These are phyloP conservation scores for Aleadryas rufinucha DNA, from an alignment of 2,113 vertebrate species.

Conservation along the genomic window DNA sequence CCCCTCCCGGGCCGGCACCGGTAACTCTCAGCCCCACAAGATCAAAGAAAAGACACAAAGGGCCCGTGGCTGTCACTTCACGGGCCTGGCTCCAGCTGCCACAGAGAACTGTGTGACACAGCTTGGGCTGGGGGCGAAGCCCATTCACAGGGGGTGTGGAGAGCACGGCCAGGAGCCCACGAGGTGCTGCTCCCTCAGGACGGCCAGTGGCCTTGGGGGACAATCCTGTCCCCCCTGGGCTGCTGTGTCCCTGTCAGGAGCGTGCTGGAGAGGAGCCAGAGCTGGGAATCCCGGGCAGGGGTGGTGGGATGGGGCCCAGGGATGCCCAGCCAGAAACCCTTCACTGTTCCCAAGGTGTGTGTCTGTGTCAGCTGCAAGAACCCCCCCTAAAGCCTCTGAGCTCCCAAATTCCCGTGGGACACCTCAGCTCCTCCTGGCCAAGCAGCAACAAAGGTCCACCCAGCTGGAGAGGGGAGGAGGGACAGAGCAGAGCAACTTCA, in stretches of 20 bases:
- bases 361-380: neutral
- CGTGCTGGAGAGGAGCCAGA: neutral
- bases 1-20: neutral
- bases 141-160: fast-evolving
- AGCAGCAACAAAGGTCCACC: fast-evolving
- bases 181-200: neutral
- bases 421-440: neutral
- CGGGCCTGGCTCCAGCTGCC: neutral
- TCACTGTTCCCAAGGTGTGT: fast-evolving
- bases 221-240: neutral
- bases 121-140: neutral
- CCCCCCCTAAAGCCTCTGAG: neutral
- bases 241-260: neutral
- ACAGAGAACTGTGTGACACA: fast-evolving
- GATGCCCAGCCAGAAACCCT: neutral
- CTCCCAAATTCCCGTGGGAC: neutral
- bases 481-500: neutral
- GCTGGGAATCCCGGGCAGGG: neutral
- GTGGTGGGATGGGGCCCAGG: neutral
- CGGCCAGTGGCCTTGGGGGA: neutral
- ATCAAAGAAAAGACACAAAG: neutral
- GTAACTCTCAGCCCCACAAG: neutral
- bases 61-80: neutral
- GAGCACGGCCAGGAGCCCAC: fast-evolving
- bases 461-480: neutral